Percentiles rank a stretch among this genome's conserved stretches.
These are phyloP conservation scores for Machimus atricapillus DNA, from an alignment of 2,888 invertebrate genomes.

Conservation along the genomic window DNA sequence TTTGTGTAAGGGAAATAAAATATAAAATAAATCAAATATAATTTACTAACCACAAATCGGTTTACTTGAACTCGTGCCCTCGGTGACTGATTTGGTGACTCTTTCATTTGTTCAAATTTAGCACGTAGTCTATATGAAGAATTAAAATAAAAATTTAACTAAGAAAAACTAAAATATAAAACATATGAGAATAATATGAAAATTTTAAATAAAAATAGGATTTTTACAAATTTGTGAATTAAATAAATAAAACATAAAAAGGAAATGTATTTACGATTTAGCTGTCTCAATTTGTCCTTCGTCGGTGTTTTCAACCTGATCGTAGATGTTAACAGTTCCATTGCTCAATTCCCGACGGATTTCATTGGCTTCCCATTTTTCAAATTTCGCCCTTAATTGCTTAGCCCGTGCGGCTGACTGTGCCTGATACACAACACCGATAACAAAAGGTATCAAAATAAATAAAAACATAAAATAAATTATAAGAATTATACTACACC, in stretches of 20 bases:
- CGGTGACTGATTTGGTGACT: conserved; percentile 63
- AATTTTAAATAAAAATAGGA: no score
- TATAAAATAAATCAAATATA: not conserved
- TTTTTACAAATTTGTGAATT: no score
- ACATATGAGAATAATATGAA: not conserved
- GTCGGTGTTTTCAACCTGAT: conserved; percentile 67
- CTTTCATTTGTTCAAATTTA: conserved; percentile 86
- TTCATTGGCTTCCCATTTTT: conserved; percentile 81
- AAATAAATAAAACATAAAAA: not conserved
- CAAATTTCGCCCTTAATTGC: conserved; percentile 85
- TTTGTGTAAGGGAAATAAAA: not conserved
- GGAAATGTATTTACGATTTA: conserved; percentile 67
- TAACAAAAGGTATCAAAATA: not conserved
- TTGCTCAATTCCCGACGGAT: conserved; percentile 66
- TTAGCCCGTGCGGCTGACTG: conserved; percentile 82
- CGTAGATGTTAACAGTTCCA: conserved; percentile 61
- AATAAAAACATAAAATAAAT: not conserved
- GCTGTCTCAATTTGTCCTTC: conserved; percentile 86
- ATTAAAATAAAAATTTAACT: not conserved
- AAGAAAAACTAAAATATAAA: not conserved
- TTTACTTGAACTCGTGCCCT: conserved; percentile 77
- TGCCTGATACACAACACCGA: conserved; percentile 61
- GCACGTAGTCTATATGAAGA: conserved; percentile 73
- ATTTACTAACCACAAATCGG: conserved; percentile 78
- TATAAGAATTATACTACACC: not conserved